Evolutionary conservation across 2,113 vertebrate species (phyloP).

Genomic region (Leiothrix lutea): DNA sequence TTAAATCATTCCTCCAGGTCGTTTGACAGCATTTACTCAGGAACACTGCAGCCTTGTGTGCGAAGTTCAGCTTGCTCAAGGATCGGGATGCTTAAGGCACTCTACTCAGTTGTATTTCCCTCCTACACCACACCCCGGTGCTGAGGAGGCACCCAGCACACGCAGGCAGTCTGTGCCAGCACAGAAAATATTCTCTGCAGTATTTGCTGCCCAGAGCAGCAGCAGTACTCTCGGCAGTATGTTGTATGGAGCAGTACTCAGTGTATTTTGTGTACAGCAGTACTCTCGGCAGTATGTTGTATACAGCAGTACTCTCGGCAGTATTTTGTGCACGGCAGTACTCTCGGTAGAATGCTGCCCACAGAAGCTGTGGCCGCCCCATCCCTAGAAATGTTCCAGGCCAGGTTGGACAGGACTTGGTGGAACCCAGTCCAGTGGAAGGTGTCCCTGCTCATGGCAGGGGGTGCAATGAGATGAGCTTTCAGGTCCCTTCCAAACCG

Average conservation of each 20-base stretch:
- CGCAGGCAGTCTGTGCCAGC: neutral
- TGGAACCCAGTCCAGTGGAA: neutral
- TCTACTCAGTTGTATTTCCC: no score
- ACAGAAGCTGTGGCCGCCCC: neutral
- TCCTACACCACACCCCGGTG: fast-evolving
- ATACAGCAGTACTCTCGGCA: neutral
- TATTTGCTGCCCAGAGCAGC: neutral
- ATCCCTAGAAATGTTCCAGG: neutral
- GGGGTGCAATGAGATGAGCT: neutral
- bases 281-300: neutral
- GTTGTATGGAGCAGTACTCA: neutral
- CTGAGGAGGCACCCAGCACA: neutral
- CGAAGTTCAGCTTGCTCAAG: neutral
- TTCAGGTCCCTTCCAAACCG: neutral
- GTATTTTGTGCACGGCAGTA: neutral
- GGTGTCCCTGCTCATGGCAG: neutral
- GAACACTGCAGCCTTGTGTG: neutral
- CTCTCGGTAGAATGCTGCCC: neutral
- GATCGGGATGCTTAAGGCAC: neutral
- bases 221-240: neutral
- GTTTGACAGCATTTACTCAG: neutral
- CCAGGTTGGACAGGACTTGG: neutral
- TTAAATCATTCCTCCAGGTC: neutral
- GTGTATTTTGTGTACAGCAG: neutral
- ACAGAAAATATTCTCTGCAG: neutral